Evolutionary conservation across 1,140 invertebrate genomes (phyloP), one percentile per base, ranked within the genome.

Genomic region (Caerostris extrusa): DNA sequence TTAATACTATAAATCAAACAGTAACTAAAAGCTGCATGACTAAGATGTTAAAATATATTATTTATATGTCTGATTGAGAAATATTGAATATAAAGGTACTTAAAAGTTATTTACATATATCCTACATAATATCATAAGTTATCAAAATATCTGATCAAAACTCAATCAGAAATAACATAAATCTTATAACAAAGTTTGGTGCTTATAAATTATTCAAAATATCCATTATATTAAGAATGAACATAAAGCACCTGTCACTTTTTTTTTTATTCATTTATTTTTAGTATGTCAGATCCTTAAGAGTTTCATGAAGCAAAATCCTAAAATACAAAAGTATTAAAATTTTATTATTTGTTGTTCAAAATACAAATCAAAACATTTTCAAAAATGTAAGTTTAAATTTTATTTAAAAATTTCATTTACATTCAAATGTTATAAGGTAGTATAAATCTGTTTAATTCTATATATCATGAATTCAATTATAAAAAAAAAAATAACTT

Each of bases 21-120:
- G 12, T 77, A 77, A 77, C 50, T 77, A 77, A 77, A 34, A 50
- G 34, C 71, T 71, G n/a, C 53, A 77, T 77, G 71, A 77, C 34
- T 77, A 77, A 8, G 34, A 77, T 77, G 71, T 53, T 34, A 77
- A 77, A 77, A 77, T 77, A 77, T 12, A 77, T 64, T 64, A 64
- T 64, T 64, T 34, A 71, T n/a, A 53, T 77, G 50, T 77, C 53
- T 50, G 8, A 4, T 12, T 12, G 34, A 77, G 71, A 77, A 77
- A 77, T 77, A 77, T 53, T 53, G 4, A 14, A 34, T 50, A 53
- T 77, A 64, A 64, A 64, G 53, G 50, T 77, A 77, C 71, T 77
- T 50, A 77, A 77, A 77, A 77, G 71, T 77, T 77, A 77, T 77
- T 77, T 77, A 77, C 71, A 77, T 12, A 77, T 77, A 77, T 77